Evolutionary conservation across 2,888 invertebrate genomes (phyloP).

Genomic region (Acleris emargana): DNA sequence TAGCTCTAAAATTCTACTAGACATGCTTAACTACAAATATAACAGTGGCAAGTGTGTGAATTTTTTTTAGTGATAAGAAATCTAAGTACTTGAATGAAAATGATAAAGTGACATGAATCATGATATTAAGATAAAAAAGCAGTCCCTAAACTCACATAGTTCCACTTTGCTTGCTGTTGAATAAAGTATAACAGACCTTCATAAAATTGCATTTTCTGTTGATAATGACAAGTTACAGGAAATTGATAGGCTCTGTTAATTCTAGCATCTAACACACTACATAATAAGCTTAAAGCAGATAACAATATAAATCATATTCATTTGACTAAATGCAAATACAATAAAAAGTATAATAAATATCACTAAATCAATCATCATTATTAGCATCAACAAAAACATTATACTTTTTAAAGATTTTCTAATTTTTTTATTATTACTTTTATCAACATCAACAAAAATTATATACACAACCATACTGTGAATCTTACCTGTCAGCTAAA

Average conservation of each 20-base stretch:
- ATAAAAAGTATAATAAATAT: no score
- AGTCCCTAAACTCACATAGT: conserved; percentile 19
- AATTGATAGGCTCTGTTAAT: no score
- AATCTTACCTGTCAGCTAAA: conserved; percentile 86
- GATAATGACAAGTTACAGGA: no score
- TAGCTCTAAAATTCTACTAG: conserved; percentile 35
- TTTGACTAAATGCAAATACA: no score
- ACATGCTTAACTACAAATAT: conserved; percentile 38
- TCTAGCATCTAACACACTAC: no score
- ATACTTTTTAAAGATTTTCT: no score
- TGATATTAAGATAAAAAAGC: conserved; percentile 27
- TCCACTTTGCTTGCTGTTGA: conserved; percentile 14
- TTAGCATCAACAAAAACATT: no score
- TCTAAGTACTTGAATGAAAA: conserved; percentile 23
- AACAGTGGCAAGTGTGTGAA: conserved; percentile 19
- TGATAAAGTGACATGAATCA: conserved; percentile 37
- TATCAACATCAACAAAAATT: no score
- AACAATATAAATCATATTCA: conserved; percentile 18
- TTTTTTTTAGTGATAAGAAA: conserved; percentile 30
- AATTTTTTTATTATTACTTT: no score
- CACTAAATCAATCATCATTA: no score
- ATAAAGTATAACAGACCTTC: neutral
- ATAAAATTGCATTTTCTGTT: neutral
- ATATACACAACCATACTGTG: no score
- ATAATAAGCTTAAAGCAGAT: no score